phyloP scores from a whole-genome alignment of 2,113 vertebrate species.

The Zootoca vivipara region DNA sequence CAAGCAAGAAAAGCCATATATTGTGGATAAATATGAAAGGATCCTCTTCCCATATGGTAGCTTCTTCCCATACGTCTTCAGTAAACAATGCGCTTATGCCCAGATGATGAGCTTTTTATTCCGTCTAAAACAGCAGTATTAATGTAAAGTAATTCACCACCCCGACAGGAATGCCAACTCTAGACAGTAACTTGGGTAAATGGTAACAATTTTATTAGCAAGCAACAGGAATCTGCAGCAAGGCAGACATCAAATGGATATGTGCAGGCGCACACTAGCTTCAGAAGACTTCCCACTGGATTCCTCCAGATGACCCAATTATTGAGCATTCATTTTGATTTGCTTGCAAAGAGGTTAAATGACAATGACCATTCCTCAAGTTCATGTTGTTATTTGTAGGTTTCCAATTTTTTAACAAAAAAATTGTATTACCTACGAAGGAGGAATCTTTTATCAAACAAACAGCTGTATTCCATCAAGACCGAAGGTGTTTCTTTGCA shows the following conservation, averaged over 20 bases:
- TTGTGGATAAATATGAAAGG: slow-evolving; percentile 40
- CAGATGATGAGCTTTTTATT: slow-evolving; percentile 45
- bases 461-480: neutral
- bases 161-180: slow-evolving; percentile 21
- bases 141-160: slow-evolving; percentile 50
- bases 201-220: neutral
- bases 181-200: neutral
- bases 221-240: neutral
- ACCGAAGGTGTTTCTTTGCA: neutral
- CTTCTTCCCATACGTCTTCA: slow-evolving; percentile 40
- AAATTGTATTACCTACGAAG: neutral
- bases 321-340: neutral
- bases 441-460: neutral
- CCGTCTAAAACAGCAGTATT: slow-evolving; percentile 23
- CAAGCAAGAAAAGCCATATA: slow-evolving; percentile 41
- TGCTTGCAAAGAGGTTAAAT: no score
- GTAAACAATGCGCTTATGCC: slow-evolving; percentile 53
- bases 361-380: no score
- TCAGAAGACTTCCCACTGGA: neutral
- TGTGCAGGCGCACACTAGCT: neutral
- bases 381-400: no score
- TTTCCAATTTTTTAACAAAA: neutral
- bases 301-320: neutral
- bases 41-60: slow-evolving; percentile 44
- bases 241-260: neutral